Conservation (phyloP, 2,797 vertebrate species). For the Macroramphosus scolopax region DNA sequence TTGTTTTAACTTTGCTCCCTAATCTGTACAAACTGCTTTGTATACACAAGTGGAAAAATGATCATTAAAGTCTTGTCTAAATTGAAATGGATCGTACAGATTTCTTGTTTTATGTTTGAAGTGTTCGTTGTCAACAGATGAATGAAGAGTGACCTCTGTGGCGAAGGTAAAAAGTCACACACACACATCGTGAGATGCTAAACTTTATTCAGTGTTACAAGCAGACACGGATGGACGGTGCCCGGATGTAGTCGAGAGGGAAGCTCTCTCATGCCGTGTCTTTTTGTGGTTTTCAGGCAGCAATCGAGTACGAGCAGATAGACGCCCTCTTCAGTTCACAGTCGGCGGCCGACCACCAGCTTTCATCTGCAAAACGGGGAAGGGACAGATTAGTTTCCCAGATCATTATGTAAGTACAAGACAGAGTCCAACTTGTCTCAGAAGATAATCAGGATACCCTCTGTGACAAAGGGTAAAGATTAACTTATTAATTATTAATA, state of each 20-base stretch:
- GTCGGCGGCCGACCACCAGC: conserved; percentile 68
- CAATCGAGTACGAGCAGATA: conserved; percentile 63
- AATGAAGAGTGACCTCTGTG: not conserved
- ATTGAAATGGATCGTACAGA: conserved; percentile 22
- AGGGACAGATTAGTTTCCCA: conserved; percentile 10
- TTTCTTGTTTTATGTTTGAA: not conserved
- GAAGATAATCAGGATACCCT: not conserved
- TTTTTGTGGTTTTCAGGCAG: conserved; percentile 37
- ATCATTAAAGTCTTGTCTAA: conserved; percentile 81
- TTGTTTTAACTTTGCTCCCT: conserved; percentile 85
- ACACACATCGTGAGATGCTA: conserved; percentile 1
- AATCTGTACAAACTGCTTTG: conserved; percentile 93
- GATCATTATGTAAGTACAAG: not conserved
- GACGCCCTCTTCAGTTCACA: conserved; percentile 69
- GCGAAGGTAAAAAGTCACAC: conserved; percentile 9
- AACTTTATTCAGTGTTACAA: conserved; percentile 43
- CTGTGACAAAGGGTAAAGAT: not conserved
- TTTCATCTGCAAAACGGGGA: conserved; percentile 57
- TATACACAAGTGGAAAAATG: conserved; percentile 84
- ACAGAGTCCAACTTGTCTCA: too few relatives aligned
- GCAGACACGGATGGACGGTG: too few relatives aligned
- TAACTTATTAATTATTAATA: too few relatives aligned
- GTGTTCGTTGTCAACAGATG: too few relatives aligned
- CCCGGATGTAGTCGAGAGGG: too few relatives aligned
- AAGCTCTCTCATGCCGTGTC: not conserved